phyloP scores from a whole-genome alignment of 1,140 invertebrate species.

The Diorhabda sublineata region DNA sequence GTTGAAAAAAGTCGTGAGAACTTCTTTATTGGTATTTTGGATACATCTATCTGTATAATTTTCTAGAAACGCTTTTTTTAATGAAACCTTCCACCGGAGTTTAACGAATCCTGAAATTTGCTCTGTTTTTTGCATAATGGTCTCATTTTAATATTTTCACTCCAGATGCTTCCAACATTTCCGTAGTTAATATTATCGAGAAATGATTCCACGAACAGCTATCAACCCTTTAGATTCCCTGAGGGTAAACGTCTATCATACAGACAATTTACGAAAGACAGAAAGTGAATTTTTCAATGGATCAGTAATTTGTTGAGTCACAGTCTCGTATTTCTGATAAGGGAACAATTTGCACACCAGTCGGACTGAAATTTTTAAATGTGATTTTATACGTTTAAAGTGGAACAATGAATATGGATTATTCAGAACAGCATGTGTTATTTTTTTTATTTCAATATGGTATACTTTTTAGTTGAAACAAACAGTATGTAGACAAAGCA shows the following conservation, averaged over 20 bases:
- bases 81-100: neutral
- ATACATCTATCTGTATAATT: too few species aligned
- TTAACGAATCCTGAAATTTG: conserved; percentile 1
- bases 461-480: too few species aligned
- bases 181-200: neutral
- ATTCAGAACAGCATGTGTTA: neutral
- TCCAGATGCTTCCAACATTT: neutral
- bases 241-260: neutral
- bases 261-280: neutral
- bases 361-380: neutral
- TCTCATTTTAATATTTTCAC: conserved; percentile 3
- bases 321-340: neutral
- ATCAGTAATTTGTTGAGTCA: neutral
- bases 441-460: too few species aligned
- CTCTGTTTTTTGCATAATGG: neutral
- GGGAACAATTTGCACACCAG: neutral
- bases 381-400: neutral
- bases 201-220: neutral
- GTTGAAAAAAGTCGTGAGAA: too few species aligned
- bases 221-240: neutral
- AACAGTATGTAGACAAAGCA: too few species aligned
- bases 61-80: neutral
- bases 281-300: neutral
- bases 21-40: too few species aligned
- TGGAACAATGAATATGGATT: neutral